Conservation (phyloP, 2,797 vertebrate species). For the Avahi laniger region DNA sequence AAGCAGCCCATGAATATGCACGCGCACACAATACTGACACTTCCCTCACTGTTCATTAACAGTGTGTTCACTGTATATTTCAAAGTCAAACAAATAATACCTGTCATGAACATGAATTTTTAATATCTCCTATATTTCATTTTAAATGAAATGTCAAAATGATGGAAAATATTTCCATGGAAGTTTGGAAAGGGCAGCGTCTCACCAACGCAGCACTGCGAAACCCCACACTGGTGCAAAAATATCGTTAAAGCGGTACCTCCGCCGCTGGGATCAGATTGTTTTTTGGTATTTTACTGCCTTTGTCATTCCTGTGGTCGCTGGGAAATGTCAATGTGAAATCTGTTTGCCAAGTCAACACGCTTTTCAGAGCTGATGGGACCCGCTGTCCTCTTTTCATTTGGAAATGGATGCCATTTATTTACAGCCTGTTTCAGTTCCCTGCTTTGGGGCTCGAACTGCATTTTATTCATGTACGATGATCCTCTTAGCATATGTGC, state of each 20-base stretch:
- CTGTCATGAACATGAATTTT: slow-evolving; percentile 88
- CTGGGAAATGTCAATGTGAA: slow-evolving; percentile 72
- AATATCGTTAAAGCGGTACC: slow-evolving; percentile 66
- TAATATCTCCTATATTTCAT: slow-evolving; percentile 88
- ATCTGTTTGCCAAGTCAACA: slow-evolving; percentile 74
- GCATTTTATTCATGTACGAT: slow-evolving; percentile 5
- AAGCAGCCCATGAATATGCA: slow-evolving; percentile 85
- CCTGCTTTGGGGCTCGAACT: not conserved
- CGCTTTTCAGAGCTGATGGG: slow-evolving; percentile 55
- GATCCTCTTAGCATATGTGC: not conserved
- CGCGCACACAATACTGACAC: slow-evolving; percentile 76
- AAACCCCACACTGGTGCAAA: slow-evolving; percentile 64
- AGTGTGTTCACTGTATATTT: slow-evolving; percentile 85
- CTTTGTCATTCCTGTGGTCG: slow-evolving; percentile 62
- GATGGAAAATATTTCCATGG: slow-evolving; percentile 88
- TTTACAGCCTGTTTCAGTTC: slow-evolving; percentile 45
- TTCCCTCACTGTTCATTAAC: slow-evolving; percentile 85
- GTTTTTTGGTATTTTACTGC: slow-evolving; percentile 76
- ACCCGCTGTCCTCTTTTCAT: slow-evolving; percentile 51
- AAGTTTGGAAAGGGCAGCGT: slow-evolving; percentile 85
- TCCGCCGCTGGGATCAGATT: slow-evolving; percentile 42
- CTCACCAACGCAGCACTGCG: slow-evolving; percentile 62
- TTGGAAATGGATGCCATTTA: slow-evolving; percentile 65
- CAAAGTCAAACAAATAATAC: slow-evolving; percentile 90
- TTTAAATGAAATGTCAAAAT: slow-evolving; percentile 90